Conservation (phyloP, 2,113 vertebrate species). For the Polyodon spathula region DNA sequence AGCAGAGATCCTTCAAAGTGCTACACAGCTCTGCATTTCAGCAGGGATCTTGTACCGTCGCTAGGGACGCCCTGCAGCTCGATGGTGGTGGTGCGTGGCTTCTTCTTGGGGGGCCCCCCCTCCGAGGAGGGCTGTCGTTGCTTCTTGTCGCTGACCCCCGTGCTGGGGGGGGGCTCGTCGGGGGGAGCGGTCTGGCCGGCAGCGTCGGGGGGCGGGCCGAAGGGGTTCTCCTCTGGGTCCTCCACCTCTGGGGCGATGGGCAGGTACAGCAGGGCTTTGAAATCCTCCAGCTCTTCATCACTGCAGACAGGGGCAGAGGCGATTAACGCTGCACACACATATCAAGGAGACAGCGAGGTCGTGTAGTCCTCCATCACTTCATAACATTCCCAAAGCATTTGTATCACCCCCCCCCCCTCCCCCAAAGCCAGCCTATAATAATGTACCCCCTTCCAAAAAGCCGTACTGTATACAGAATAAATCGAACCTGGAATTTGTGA, state of each 20-base stretch:
- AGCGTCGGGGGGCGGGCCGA: constrained; percentile 83
- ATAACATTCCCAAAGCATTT: no score
- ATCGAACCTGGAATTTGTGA: no score
- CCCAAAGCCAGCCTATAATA: no score
- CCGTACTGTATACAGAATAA: no score
- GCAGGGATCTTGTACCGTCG: constrained; percentile 62
- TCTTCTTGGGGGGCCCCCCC: constrained; percentile 87
- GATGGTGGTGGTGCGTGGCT: constrained; percentile 92
- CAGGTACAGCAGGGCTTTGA: constrained; percentile 85
- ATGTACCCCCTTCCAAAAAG: no score
- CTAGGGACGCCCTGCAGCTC: constrained; percentile 94
- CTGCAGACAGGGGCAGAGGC: constrained; percentile 39
- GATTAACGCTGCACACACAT: no score
- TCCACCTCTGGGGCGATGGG: constrained; percentile 96
- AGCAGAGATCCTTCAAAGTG: no score
- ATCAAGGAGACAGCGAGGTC: no score
- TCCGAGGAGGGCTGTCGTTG: constrained; percentile 79
- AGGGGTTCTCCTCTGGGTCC: constrained; percentile 94
- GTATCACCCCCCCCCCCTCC: no score
- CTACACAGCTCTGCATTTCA: neutral
- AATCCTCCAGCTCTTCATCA: constrained; percentile 93
- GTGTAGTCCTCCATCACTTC: no score
- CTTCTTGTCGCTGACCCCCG: constrained; percentile 67
- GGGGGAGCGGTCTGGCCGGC: constrained; percentile 52
- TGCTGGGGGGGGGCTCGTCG: constrained; percentile 54